Evolutionary conservation across 2,888 invertebrate genomes (phyloP), one percentile per base, ranked within the genome.

Genomic region (Spicauda simplicius): DNA sequence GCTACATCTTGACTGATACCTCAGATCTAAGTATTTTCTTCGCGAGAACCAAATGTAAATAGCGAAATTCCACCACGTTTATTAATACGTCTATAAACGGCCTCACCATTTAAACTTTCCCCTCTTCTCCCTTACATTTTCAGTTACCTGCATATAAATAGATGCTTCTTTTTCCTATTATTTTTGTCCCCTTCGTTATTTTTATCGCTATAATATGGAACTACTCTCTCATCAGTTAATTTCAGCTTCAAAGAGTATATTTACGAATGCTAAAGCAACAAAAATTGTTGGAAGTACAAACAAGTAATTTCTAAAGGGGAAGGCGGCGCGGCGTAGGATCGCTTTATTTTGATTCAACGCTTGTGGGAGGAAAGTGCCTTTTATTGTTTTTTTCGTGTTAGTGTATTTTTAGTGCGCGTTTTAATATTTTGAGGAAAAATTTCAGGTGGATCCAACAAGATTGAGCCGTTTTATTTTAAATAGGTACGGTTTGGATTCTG

Each of bases 341-440:
- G 48, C 58, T 59, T 59, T 59, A 61, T 61, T 61, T 61, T 61
- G 16, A 58, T 52, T 61, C 52, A 30, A 61, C 60, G 60, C 60
- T 61, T 52, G 30, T 20, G 52, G 50, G 30, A 61, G 50, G 30
- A 50, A 20, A 16, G 30, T 14, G 60, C 16, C 50, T 18, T 18
- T 18, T n/a, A 45, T 45, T 45, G 45, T 45, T n/a, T 45, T 45
- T 45, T n/a, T 45, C 5, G 41, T 41, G 41, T 45, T 45, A 45
- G n/a, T 11, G 41, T 45, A n/a, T n/a, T 45, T 41, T n/a, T 45
- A n/a, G n/a, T 6, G 2, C n/a, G 5, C 45, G 1, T 45, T 45
- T 45, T 45, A 45, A 45, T n/a, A 45, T 45, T 45, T 45, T 6
- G n/a, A n/a, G n/a, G 0, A n/a, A 4, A n/a, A 5, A 12, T 45